Evolutionary conservation across 2,888 invertebrate species (phyloP), one percentile per base, ranked within the genome.

Genomic region (Hirtodrosophila alboralis): DNA sequence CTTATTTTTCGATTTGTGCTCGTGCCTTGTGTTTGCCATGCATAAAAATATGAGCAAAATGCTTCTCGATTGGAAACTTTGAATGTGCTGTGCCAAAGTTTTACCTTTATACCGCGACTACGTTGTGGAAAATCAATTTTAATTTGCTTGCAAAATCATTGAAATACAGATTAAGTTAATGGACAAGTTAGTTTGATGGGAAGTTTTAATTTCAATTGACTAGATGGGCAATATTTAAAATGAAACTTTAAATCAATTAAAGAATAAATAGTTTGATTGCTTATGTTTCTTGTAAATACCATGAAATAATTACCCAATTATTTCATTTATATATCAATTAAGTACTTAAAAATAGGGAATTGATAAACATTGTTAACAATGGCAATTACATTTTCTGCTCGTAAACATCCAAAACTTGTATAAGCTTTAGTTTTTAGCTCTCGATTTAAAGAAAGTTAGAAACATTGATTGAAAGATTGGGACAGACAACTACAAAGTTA

Each of bases 21-120:
- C 12, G 31, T 57, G 41, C 10, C 45, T 44, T 66, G 65, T 54
- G 31, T 57, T 75, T 58, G 44, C 36, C 56, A 62, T 60, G 47
- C 53, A 63, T 56, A 43, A 75, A 61, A 75, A 78, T 74, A 71
- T 64, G 38, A 61, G 52, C 33, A 48, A 23, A 52, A 51, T 45
- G 45, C 14, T 52, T n/a, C 8, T 21, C 9, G 10, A 14, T 10
- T 1, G 14, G 7, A 1, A 18, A 26, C 30, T 52, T 38, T 27
- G 45, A 31, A 10, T 31, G n/a, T n/a, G n/a, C n/a, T n/a, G n/a
- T n/a, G 12, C n/a, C 6, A 52, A 45, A 41, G 31, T 38, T 47
- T 37, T 28, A 6, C 18, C 18, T 28, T 16, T 4, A n/a, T n/a
- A 16, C 8, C 13, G 12, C 10, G 5, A n/a, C 9, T 27, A 30